These are phyloP conservation scores for Eulimnadia texana DNA, from an alignment of 1,140 invertebrate genomes.

Conservation along the genomic window DNA sequence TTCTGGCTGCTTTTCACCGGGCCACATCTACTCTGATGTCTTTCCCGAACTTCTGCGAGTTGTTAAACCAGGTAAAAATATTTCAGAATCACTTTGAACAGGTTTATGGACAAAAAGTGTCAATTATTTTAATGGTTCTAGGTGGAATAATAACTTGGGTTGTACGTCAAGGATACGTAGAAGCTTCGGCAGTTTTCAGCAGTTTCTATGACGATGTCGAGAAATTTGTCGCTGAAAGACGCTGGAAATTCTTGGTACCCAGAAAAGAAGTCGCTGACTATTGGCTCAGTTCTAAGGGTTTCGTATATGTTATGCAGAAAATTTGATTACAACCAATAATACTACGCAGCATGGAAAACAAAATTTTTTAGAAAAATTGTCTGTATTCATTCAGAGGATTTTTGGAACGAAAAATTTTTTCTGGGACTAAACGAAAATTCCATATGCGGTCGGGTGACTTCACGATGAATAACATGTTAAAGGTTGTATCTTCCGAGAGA, in stretches of 20 bases:
- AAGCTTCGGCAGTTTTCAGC: conserved; percentile 1
- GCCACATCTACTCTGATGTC: conserved; percentile 17
- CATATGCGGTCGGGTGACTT: no score
- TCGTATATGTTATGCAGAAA: conserved; percentile 15
- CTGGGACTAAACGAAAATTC: no score
- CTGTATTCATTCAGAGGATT: no score
- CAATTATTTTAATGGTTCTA: background rate
- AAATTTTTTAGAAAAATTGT: no score
- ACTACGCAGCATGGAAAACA: no score
- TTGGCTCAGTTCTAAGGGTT: conserved; percentile 12
- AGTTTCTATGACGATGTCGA: conserved; percentile 13
- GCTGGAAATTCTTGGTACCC: conserved; percentile 7
- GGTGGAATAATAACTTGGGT: conserved; percentile 14
- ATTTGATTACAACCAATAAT: no score
- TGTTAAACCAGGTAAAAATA: conserved; percentile 17
- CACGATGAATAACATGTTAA: no score
- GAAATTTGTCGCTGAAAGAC: background rate
- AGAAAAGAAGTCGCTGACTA: conserved; percentile 1
- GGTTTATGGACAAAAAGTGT: background rate
- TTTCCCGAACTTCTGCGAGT: conserved; percentile 17
- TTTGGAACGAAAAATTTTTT: no score
- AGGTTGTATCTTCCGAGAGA: no score
- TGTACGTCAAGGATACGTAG: conserved; percentile 13
- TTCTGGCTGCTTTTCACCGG: conserved; percentile 19
- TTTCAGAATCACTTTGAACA: background rate